Evolutionary conservation across 2,888 invertebrate genomes (phyloP).

Genomic region (Caradrina clavipalpis): DNA sequence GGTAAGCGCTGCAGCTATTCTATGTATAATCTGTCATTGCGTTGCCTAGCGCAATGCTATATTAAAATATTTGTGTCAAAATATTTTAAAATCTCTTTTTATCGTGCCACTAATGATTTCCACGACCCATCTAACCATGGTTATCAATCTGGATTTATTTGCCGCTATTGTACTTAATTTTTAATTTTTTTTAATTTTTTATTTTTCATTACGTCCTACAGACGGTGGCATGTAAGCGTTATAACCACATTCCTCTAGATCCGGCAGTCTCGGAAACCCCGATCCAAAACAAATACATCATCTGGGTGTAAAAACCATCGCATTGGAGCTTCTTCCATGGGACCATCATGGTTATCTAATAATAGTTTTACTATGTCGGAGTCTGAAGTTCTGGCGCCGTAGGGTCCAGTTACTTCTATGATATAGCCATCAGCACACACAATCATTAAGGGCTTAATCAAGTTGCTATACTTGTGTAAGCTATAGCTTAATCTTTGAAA

Average conservation of each 20-base stretch:
- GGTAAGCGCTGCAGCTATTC: constrained; percentile 25
- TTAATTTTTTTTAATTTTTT: too few relatives aligned
- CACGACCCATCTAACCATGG: constrained; percentile 30
- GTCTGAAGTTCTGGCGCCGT: constrained; percentile 28
- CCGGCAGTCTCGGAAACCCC: constrained; percentile 29
- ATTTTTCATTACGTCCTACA: constrained; percentile 21
- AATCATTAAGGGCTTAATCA: constrained; percentile 30
- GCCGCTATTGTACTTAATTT: constrained; percentile 21
- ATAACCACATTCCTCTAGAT: constrained; percentile 30
- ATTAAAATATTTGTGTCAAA: constrained; percentile 26
- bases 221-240: constrained; percentile 24
- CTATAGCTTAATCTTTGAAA: constrained; percentile 18
- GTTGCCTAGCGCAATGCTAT: constrained; percentile 15
- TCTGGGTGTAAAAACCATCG: constrained; percentile 32
- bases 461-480: constrained; percentile 26
- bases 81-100: constrained; percentile 28
- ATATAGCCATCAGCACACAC: constrained; percentile 30
- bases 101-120: constrained; percentile 25
- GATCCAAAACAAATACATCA: constrained; percentile 27
- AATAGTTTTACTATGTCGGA: constrained; percentile 20
- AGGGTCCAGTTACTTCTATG: constrained; percentile 22
- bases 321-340: constrained; percentile 35
- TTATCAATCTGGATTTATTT: constrained; percentile 27
- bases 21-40: constrained; percentile 28
- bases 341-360: constrained; percentile 24